Evolutionary conservation across 2,888 invertebrate genomes (phyloP), one percentile per base, ranked within the genome.

Genomic region (Iphiclides podalirius): DNA sequence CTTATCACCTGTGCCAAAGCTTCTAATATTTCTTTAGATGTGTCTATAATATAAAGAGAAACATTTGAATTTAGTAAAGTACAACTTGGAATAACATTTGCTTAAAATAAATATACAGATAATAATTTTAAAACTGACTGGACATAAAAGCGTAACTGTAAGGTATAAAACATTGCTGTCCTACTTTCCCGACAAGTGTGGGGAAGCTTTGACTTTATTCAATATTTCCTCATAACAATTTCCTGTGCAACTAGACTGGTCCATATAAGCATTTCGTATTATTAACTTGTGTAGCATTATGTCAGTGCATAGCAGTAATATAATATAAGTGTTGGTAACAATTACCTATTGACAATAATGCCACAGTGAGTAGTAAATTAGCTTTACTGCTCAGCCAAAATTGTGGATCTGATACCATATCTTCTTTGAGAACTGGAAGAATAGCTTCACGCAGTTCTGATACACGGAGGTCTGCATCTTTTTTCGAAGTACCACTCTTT

Each of bases 351-450:
- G 93, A 93, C 1, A 96, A 67, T 52, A 95, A 91, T 28, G 93
- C 93, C 0, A 93, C 80, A n/a, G 94, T 91, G 38, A 95, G 88
- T 59, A 94, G 77, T 53, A 93, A 92, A 45, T 92, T 90, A 7
- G 92, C 90, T 52, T 92, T 91, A 58, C 90, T 91, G 12, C 90
- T 90, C 3, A 96, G 72, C 94, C 95, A 95, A 59, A 91, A 91
- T 23, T 81, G 74, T 0, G 93, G 81, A 45, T 94, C 90, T n/a
- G 83, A 75, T 4, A 79, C 72, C 20, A 94, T 89, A 7, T 90
- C 80, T 4, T 85, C 70, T 9, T 92, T 82, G 34, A 95, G 70
- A 1, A 87, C 84, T 0, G 91, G 90, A 31, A 92, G 81, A n/a
- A 93, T 89, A n/a, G 90, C 90, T 44, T 91, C 92, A 20, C 93